Evolutionary conservation across 2,797 vertebrate species (phyloP), one percentile per base, ranked within the genome.

Genomic region (Coregonus ussuriensis): DNA sequence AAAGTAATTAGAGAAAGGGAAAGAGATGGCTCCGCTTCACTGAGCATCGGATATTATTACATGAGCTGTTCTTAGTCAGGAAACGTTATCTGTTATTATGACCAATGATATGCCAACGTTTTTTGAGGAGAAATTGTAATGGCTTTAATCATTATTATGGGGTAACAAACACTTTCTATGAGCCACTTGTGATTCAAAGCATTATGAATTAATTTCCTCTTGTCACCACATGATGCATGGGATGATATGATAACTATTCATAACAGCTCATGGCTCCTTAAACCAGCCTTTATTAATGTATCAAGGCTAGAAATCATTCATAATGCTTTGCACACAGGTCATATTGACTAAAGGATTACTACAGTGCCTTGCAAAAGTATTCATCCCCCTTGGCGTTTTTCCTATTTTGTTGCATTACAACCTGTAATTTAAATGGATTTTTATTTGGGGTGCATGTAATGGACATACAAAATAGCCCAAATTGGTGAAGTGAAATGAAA

Each of bases 1-100:
- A 6, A n/a, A 35, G 59, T 76, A 76, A 79, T 81, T 75, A 81
- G 59, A 67, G 59, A 25, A 16, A 21, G 21, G 59, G 59, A 63
- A 16, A 16, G 62, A 63, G 62, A 56, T 63, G 21, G 18, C 53
- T 56, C 53, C 53, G 56, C 56, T n/a, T 62, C n/a, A 62, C 2
- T 62, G 56, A 62, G 56, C 7, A 18, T 7, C 3, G 2, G n/a
- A 62, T 13, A 47, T 62, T 62, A 62, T 62, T 21, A n/a, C 18
- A 62, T 59, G 56, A 59, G 18, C 56, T 21, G 56, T 6, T 59
- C 9, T 47, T 47, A 59, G n/a, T 59, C 56, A 59, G 5, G 16
- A 56, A 16, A 56, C 53, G 53, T 16, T 16, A 56, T 16, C 53
- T 56, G 53, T 56, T 56, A 18, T 56, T 56, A 56, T 56, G 53